These are phyloP conservation scores for Colaptes auratus DNA, from an alignment of 2,113 vertebrate genomes.

Conservation along the genomic window DNA sequence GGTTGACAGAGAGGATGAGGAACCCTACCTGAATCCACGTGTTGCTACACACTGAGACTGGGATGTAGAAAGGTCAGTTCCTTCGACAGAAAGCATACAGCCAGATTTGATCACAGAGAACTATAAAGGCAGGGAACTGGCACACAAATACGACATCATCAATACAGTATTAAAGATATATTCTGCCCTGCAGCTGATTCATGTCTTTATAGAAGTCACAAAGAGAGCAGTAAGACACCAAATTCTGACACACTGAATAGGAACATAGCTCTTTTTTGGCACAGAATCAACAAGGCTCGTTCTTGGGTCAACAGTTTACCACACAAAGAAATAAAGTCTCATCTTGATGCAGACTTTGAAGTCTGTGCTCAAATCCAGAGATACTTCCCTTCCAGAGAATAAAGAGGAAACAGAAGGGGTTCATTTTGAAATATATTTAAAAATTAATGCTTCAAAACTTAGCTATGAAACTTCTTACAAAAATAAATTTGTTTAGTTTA, in stretches of 20 bases:
- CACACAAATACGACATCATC: neutral
- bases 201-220: neutral
- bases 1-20: neutral
- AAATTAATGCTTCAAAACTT: neutral
- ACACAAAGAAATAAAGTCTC: neutral
- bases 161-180: neutral
- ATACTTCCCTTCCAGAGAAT: neutral
- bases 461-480: neutral
- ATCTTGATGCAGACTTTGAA: neutral
- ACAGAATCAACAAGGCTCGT: fast-evolving
- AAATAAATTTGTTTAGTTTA: neutral
- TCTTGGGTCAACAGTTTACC: neutral
- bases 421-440: neutral
- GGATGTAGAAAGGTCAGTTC: neutral
- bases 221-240: neutral
- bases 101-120: neutral
- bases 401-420: neutral
- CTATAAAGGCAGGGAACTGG: neutral
- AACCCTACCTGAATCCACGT: neutral
- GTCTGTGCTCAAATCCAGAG: neutral
- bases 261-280: neutral
- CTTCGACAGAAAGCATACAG: neutral
- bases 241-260: neutral
- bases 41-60: fast-evolving
- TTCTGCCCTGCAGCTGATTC: neutral